A percentile compares a stretch with the other conserved stretches of the same genome.
Evolutionary conservation across 2,888 invertebrate genomes (phyloP).

Genomic region (Amphipoea oculea): DNA sequence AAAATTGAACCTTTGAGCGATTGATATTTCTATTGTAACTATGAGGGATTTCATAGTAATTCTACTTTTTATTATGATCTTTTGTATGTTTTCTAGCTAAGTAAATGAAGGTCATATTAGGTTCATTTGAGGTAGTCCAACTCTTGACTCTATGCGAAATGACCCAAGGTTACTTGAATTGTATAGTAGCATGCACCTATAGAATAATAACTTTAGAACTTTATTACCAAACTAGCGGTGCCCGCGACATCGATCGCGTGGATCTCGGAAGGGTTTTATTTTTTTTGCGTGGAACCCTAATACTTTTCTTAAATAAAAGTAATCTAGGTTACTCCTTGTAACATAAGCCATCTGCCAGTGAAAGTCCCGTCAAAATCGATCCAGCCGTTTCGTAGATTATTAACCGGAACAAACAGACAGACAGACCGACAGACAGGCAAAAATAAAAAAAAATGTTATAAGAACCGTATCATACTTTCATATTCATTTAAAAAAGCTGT

Average conservation of each 20-base stretch:
- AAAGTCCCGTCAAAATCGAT: neutral
- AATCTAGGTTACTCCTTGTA: too few relatives aligned
- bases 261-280: neutral
- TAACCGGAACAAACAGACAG: neutral
- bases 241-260: neutral
- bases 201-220: neutral
- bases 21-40: constrained; percentile 8
- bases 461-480: too few relatives aligned
- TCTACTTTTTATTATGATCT: constrained; percentile 16
- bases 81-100: constrained; percentile 2
- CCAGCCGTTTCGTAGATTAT: neutral
- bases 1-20: neutral
- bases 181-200: neutral
- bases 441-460: too few relatives aligned
- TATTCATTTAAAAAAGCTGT: too few relatives aligned
- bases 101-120: constrained; percentile 14
- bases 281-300: neutral
- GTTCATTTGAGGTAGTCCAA: constrained; percentile 8
- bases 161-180: neutral
- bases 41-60: neutral
- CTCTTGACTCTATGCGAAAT: neutral
- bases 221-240: neutral
- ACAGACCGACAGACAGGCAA: neutral
- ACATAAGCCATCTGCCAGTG: neutral
- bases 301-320: neutral